Percentiles rank a stretch among this genome's conserved stretches.
Conservation (phyloP, 1,140 invertebrate species). For the Drosophila pruinosa region DNA sequence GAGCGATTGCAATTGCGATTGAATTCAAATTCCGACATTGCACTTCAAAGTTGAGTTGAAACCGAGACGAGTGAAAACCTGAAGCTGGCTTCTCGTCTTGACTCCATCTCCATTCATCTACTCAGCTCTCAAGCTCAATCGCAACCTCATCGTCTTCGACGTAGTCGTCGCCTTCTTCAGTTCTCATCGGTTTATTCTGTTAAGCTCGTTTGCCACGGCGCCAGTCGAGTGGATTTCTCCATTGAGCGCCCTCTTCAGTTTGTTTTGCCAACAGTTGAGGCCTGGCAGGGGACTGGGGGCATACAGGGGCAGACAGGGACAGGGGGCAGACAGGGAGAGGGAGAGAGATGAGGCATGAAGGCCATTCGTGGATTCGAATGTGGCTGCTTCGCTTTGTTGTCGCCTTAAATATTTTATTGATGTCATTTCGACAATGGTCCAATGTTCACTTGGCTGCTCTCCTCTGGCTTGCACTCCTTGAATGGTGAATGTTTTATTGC, state of each 20-base stretch:
- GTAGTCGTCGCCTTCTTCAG: background rate
- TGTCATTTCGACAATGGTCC: constrained; percentile 70
- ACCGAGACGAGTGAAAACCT: constrained; percentile 49
- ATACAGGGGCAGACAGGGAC: background rate
- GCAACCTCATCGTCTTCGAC: background rate
- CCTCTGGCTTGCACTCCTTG: constrained; percentile 15
- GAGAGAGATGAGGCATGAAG: constrained; percentile 16
- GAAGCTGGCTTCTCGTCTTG: constrained; percentile 5
- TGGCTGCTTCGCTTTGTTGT: constrained; percentile 40
- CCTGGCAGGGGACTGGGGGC: background rate
- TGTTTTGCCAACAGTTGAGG: constrained; percentile 30
- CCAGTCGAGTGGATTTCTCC: constrained; percentile 25
- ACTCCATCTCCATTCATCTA: background rate
- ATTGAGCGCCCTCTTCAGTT: constrained; percentile 19
- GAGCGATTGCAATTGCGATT: constrained; percentile 62
- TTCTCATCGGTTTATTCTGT: constrained; percentile 41
- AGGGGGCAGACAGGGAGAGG: background rate
- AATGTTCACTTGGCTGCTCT: constrained; percentile 57
- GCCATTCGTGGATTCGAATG: constrained; percentile 18
- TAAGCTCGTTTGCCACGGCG: constrained; percentile 38
- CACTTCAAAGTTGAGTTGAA: constrained; percentile 70
- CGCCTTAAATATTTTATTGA: constrained; percentile 74
- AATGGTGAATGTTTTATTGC: constrained; percentile 63
- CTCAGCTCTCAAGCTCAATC: background rate
- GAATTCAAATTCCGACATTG: constrained; percentile 66